Evolutionary conservation across 2,888 invertebrate genomes (phyloP), one percentile per base, ranked within the genome.

Genomic region (Xestia xanthographa): DNA sequence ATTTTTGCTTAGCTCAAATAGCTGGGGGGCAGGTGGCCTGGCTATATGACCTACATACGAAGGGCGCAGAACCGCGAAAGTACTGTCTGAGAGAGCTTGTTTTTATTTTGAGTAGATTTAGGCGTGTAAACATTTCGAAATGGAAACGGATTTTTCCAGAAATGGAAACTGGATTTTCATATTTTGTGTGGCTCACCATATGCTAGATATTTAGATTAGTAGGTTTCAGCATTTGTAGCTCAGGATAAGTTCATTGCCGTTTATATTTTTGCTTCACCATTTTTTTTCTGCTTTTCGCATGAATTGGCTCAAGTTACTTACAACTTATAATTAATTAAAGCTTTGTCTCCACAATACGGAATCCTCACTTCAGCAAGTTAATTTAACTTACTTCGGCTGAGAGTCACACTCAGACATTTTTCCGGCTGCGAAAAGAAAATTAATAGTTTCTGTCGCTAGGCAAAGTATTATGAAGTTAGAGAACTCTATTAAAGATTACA

Each of bases 401-500:
- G 88, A 87, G 89, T 90, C 89, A 90, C 88, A 91, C 84, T 84
- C 86, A 81, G 87, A 90, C 86, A 92, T 92, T 91, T 91, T 91
- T 92, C 89, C 88, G 88, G 87, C 82, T 88, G 90, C 88, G 86
- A 90, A 92, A 92, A 92, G 92, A 90, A 93, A 93, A 94, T 93
- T 92, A 93, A 93, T 94, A 93, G 91, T 94, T 93, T 89, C 87
- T 92, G 88, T 89, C 83, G 82, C 86, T 85, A 87, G 88, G 86
- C 87, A 90, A 90, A 91, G 89, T 91, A 90, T 92, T 91, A 92
- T 90, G 87, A 91, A 93, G 91, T 93, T 91, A 87, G 87, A 88
- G 87, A 83, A 93, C 92, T 93, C 90, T 92, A 92, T 92, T 93
- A 92, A 92, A 92, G 90, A 91, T 91, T 90, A 91, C 89, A 90